phyloP scores from a whole-genome alignment of 1,140 invertebrate genomes.

The Drosophila parabipectinata region DNA sequence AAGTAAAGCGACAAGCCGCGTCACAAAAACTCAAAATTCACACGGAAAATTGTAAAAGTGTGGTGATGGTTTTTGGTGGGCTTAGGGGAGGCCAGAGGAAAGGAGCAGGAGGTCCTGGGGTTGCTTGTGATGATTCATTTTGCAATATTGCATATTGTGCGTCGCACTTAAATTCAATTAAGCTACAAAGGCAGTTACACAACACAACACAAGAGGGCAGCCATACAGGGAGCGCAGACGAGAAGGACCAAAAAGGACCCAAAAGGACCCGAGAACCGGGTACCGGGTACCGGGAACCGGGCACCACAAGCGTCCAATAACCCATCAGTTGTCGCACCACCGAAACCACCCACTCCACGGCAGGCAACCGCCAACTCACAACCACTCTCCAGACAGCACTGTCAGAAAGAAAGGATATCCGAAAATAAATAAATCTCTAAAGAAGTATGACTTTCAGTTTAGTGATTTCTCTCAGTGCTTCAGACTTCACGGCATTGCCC shows the following conservation, averaged over 20 bases:
- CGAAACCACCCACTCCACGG: neutral
- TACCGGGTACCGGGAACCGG: conserved; percentile 14
- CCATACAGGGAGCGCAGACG: conserved; percentile 4
- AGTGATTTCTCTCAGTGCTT: neutral
- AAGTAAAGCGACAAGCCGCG: conserved; percentile 52
- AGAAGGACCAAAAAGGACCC: neutral
- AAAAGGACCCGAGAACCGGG: neutral
- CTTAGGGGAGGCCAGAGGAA: conserved; percentile 4
- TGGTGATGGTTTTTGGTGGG: neutral
- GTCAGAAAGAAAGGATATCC: neutral
- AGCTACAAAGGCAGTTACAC: conserved; percentile 74
- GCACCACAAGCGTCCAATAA: conserved; percentile 53
- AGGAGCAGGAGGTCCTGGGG: conserved; percentile 7
- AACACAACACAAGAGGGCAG: conserved; percentile 28
- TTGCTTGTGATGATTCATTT: conserved; percentile 55
- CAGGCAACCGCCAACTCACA: conserved; percentile 3
- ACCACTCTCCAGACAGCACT: conserved; percentile 3
- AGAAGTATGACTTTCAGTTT: neutral
- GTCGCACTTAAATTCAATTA: conserved; percentile 80
- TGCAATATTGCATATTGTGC: conserved; percentile 80
- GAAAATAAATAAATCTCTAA: neutral
- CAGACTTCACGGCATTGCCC: conserved; percentile 55
- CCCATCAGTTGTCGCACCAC: conserved; percentile 33
- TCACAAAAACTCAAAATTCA: conserved; percentile 70
- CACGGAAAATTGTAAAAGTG: conserved; percentile 28